Percentiles rank a stretch among this genome's conserved stretches.
Evolutionary conservation across 2,113 vertebrate species (phyloP).

Genomic region (Pelusios castaneus): DNA sequence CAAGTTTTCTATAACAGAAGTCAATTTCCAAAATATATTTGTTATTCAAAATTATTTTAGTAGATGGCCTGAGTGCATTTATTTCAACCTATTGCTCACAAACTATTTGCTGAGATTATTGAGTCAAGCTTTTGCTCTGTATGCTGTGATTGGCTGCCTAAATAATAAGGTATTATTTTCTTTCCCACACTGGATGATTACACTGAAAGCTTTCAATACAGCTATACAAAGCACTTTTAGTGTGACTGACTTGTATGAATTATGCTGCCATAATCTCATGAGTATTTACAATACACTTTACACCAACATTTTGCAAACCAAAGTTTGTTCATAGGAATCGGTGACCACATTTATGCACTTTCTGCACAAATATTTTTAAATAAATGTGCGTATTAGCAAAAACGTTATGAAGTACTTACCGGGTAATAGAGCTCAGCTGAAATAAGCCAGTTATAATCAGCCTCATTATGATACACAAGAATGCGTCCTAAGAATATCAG

Average conservation of each 20-base stretch:
- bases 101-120: background rate
- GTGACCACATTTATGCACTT: too few relatives aligned
- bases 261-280: background rate
- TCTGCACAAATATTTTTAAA: background rate
- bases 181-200: background rate
- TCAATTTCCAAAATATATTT: background rate
- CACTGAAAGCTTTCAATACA: background rate
- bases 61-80: background rate
- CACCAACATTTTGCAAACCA: background rate
- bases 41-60: background rate
- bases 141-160: background rate
- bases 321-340: background rate
- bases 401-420: background rate
- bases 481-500: background rate
- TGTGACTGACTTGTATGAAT: background rate
- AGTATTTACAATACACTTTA: background rate
- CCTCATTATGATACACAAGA: background rate
- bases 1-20: background rate
- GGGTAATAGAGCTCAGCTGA: background rate
- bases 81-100: background rate
- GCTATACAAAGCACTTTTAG: fast-evolving
- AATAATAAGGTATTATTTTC: background rate
- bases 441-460: background rate
- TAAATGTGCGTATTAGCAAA: background rate
- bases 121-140: background rate